These are phyloP conservation scores for Maccullochella peelii DNA, from an alignment of 2,113 vertebrate species.

Conservation along the genomic window DNA sequence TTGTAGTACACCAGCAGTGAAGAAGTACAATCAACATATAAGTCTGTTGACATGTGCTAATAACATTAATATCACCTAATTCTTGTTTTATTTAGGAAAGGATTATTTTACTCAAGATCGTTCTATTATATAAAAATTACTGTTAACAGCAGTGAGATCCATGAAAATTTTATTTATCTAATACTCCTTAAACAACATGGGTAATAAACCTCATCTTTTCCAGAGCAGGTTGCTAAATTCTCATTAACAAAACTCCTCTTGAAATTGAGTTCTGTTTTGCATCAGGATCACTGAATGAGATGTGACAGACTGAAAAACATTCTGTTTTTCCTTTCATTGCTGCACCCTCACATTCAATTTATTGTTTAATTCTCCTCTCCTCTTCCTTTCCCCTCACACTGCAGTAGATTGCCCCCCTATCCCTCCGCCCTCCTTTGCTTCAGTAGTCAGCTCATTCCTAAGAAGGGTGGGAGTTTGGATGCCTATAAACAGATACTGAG, in stretches of 20 bases:
- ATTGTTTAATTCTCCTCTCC: slow-evolving; percentile 40
- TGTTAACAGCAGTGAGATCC: not conserved
- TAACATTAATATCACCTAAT: not conserved
- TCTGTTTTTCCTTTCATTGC: slow-evolving; percentile 8
- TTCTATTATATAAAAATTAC: not conserved
- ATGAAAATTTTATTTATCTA: not conserved
- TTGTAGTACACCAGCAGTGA: not conserved
- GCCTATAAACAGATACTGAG: slow-evolving; percentile 34
- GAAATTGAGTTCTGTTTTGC: slow-evolving; percentile 20
- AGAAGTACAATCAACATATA: not conserved
- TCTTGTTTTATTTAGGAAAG: not conserved
- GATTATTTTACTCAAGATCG: not conserved
- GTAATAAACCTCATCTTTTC: not conserved
- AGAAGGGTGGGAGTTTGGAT: slow-evolving; percentile 49
- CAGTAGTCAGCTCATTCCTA: slow-evolving; percentile 66
- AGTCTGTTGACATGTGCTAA: not conserved
- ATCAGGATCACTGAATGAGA: slow-evolving; percentile 9
- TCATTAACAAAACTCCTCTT: not conserved
- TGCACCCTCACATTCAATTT: slow-evolving; percentile 46
- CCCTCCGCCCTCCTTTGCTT: slow-evolving; percentile 25
- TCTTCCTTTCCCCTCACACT: slow-evolving; percentile 19
- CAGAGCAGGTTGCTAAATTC: not conserved
- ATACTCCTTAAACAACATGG: not conserved
- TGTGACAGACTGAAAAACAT: slow-evolving; percentile 9
- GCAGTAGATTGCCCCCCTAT: not conserved